Conservation (phyloP, 2,797 vertebrate species). For the Acrocephalus scirpaceus region DNA sequence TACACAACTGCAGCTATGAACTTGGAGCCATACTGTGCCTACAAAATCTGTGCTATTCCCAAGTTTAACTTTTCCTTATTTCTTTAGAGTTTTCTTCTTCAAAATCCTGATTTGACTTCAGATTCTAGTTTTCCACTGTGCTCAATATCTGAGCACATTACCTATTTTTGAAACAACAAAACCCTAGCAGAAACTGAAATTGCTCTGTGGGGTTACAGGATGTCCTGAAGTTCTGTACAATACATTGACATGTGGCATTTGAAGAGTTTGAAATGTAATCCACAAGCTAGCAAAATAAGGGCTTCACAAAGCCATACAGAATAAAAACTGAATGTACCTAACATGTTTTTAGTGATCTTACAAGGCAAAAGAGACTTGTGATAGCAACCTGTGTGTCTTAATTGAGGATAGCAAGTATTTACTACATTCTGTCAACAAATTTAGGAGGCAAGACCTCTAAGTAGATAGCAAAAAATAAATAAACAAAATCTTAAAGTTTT, state of each 20-base stretch:
- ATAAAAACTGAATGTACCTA: not conserved
- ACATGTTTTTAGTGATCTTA: not conserved
- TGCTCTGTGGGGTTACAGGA: not conserved
- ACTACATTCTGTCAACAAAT: not conserved
- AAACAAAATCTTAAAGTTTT: not conserved
- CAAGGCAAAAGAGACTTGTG: not conserved
- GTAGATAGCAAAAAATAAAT: not conserved
- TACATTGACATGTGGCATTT: not conserved
- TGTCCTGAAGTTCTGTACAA: not conserved
- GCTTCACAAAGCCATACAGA: not conserved
- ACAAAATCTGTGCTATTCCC: not conserved
- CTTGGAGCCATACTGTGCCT: not conserved
- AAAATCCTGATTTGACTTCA: conserved; percentile 14
- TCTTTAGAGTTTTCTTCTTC: not conserved
- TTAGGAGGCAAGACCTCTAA: not conserved
- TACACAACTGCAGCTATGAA: not conserved
- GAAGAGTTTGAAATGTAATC: conserved; percentile 3
- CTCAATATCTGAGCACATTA: not conserved
- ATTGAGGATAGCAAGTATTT: not conserved
- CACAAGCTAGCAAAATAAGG: not conserved
- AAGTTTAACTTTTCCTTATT: not conserved
- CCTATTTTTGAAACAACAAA: conserved; percentile 22
- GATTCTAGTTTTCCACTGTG: not conserved
- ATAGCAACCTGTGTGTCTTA: not conserved
- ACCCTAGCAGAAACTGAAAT: not conserved